Conservation (phyloP, 2,888 invertebrate species). For the Hemaris fuciformis region DNA sequence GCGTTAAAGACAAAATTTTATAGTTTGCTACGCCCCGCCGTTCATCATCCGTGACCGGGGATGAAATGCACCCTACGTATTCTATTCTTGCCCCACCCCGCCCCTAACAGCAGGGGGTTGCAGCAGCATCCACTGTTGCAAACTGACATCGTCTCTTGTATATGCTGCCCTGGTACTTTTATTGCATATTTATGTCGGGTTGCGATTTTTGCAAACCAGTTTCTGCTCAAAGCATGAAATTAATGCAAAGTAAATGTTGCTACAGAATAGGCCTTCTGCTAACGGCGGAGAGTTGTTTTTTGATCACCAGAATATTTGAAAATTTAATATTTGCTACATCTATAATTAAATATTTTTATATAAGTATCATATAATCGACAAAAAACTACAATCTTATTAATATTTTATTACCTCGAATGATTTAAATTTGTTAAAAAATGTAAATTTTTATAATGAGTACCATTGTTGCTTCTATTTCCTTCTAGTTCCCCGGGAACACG, state of each 20-base stretch:
- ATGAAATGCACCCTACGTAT: conserved; percentile 46
- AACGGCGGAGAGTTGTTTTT: background rate
- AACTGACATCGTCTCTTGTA: conserved; percentile 53
- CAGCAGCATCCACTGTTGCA: conserved; percentile 71
- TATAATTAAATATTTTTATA: background rate
- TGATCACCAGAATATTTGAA: background rate
- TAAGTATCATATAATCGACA: background rate
- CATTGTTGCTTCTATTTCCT: conserved; percentile 55
- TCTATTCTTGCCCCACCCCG: conserved; percentile 39
- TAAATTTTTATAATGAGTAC: too few relatives aligned
- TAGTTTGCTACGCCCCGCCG: conserved; percentile 25
- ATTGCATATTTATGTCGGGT: conserved; percentile 74
- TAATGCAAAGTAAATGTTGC: background rate
- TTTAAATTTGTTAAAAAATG: too few relatives aligned
- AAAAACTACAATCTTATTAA: background rate
- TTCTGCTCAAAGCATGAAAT: background rate
- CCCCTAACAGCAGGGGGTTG: conserved; percentile 62
- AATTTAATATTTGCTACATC: background rate
- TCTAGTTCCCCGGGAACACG: conserved; percentile 35
- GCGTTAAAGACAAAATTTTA: conserved; percentile 34
- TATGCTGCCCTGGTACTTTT: conserved; percentile 73
- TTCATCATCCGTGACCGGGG: conserved; percentile 30
- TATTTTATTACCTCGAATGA: background rate
- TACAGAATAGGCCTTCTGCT: background rate
- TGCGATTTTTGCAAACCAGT: conserved; percentile 59